Evolutionary conservation across 2,888 invertebrate species (phyloP).

Genomic region (Aricia artaxerxes): DNA sequence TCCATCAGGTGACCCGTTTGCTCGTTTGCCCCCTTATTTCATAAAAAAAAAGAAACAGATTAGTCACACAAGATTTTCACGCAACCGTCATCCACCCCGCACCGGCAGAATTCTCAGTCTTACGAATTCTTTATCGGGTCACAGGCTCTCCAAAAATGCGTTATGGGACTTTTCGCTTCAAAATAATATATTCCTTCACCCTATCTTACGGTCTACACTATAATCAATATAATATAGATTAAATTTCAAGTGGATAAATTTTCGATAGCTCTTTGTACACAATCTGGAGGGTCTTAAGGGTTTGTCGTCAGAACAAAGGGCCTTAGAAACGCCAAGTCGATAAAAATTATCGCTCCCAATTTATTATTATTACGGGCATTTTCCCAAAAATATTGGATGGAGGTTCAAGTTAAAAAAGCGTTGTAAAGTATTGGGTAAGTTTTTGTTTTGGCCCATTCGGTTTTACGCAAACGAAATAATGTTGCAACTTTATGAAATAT

Average conservation of each 20-base stretch:
- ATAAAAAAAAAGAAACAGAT: too few relatives aligned
- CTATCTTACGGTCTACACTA: background rate
- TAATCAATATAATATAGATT: background rate
- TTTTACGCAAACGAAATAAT: background rate
- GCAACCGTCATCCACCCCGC: too few relatives aligned
- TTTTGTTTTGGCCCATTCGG: background rate
- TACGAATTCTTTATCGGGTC: background rate
- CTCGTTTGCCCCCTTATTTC: too few relatives aligned
- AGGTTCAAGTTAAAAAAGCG: background rate
- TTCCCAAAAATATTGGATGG: background rate
- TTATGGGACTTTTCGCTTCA: too few relatives aligned
- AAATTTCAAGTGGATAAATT: conserved; percentile 9
- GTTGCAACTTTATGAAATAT: conserved; percentile 7
- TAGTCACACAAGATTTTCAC: too few relatives aligned
- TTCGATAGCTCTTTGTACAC: conserved; percentile 2
- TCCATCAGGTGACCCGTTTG: too few relatives aligned
- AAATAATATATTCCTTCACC: background rate
- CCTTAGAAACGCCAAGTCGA: conserved; percentile 7
- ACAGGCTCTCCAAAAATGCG: background rate
- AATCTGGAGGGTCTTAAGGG: conserved; percentile 14
- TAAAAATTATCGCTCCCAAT: conserved; percentile 14
- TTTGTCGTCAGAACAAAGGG: conserved; percentile 23
- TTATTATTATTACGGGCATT: conserved; percentile 1
- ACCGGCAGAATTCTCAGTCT: too few relatives aligned
- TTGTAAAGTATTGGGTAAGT: background rate